Percentiles rank a stretch among this genome's conserved stretches.
Conservation (phyloP, 2,113 vertebrate genomes). For the Ictalurus punctatus region DNA sequence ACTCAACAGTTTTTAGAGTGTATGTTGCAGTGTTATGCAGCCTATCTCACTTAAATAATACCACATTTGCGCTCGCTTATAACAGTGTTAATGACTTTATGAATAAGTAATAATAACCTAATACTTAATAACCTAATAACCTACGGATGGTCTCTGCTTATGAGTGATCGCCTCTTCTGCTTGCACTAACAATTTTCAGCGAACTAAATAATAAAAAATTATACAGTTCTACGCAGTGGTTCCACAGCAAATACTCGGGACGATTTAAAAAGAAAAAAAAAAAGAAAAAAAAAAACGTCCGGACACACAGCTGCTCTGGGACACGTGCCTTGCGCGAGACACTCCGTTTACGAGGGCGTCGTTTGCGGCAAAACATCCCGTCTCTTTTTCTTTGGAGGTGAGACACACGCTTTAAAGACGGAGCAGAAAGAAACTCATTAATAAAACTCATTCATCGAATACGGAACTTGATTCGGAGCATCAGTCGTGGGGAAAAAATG, state of each 20-base stretch:
- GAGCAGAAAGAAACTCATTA: neutral
- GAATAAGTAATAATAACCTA: too few relatives aligned
- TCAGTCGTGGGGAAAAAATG: neutral
- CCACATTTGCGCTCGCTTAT: neutral
- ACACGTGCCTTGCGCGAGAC: neutral
- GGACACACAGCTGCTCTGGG: neutral
- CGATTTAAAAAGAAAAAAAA: neutral
- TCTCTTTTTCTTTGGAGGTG: neutral
- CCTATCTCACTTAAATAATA: neutral
- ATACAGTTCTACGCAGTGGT: neutral
- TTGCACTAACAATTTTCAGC: neutral
- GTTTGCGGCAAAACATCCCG: conserved; percentile 1
- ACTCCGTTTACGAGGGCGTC: conserved; percentile 9
- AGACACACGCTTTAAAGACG: neutral
- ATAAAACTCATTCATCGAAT: neutral
- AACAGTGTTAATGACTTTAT: neutral
- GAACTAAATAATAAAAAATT: neutral
- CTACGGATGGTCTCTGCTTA: neutral
- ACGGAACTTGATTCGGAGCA: neutral
- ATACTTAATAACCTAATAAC: neutral
- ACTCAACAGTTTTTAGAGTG: too few relatives aligned
- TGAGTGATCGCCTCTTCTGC: neutral
- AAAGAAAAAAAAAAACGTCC: neutral
- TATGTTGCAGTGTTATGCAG: neutral
- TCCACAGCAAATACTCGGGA: neutral